Percentiles rank a stretch among this genome's conserved stretches.
These are phyloP conservation scores for Brachylomia viminalis DNA, from an alignment of 2,888 invertebrate genomes.

Conservation along the genomic window DNA sequence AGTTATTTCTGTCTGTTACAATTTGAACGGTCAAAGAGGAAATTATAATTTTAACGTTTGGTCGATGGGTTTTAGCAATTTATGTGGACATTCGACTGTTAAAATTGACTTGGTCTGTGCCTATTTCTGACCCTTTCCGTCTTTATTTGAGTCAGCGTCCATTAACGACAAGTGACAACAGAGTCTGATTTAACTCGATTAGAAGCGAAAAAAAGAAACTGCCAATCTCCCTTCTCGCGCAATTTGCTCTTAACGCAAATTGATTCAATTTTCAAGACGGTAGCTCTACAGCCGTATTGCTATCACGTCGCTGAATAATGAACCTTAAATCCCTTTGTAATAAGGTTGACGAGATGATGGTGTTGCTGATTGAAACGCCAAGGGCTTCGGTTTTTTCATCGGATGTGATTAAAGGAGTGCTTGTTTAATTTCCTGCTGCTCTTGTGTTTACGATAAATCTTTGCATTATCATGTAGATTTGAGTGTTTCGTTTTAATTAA, in stretches of 20 bases:
- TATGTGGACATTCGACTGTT: no score
- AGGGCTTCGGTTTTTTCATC: conserved; percentile 58
- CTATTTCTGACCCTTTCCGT: neutral
- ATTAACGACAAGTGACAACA: conserved; percentile 70
- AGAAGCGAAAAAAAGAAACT: conserved; percentile 74
- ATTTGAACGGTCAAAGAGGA: neutral
- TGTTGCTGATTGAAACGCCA: conserved; percentile 24
- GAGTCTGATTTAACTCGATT: conserved; percentile 77
- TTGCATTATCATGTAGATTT: conserved; percentile 51
- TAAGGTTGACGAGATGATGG: conserved; percentile 36
- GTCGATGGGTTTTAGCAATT: neutral
- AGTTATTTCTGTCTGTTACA: neutral
- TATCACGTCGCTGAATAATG: conserved; percentile 55
- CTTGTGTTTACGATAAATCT: conserved; percentile 49
- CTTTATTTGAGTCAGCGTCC: conserved; percentile 65
- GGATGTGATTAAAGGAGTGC: conserved; percentile 61
- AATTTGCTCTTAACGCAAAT: conserved; percentile 80
- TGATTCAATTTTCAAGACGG: conserved; percentile 78
- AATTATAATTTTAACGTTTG: neutral
- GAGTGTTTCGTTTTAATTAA: conserved; percentile 42
- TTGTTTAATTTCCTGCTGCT: conserved; percentile 68
- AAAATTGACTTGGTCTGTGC: neutral
- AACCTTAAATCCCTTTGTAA: conserved; percentile 48
- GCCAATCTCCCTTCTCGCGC: conserved; percentile 73
- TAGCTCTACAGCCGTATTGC: conserved; percentile 47